Evolutionary conservation across 2,113 vertebrate species (phyloP).

Genomic region (Arizona elegans): DNA sequence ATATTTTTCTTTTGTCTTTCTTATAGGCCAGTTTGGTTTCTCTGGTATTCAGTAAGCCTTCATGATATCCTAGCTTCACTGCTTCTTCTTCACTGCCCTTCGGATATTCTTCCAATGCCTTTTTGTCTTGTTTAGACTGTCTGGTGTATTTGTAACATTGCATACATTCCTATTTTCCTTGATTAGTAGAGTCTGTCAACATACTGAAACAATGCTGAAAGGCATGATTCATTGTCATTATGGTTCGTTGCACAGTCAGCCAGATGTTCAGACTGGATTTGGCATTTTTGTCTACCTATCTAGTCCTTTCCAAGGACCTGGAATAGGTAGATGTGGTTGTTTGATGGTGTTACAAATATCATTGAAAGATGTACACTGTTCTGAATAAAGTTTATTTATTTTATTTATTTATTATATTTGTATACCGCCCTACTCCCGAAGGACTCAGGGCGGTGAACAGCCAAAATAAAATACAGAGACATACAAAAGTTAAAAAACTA

Average conservation of each 20-base stretch:
- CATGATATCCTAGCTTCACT: neutral
- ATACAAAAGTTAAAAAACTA: too few relatives aligned
- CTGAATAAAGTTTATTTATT: too few relatives aligned
- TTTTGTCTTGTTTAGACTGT: neutral
- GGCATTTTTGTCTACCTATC: neutral
- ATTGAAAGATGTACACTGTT: neutral
- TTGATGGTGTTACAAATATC: neutral
- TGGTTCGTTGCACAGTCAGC: too few relatives aligned
- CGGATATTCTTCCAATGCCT: too few relatives aligned
- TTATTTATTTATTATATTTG: too few relatives aligned
- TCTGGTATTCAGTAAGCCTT: neutral
- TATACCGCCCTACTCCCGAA: too few relatives aligned
- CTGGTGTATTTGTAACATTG: neutral
- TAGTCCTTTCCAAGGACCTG: neutral
- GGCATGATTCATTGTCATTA: too few relatives aligned
- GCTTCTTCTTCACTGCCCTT: neutral
- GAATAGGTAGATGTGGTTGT: neutral
- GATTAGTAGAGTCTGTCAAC: neutral
- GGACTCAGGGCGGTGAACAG: too few relatives aligned
- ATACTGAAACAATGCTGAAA: neutral
- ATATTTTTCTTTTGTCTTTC: neutral
- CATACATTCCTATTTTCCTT: neutral
- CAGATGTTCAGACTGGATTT: too few relatives aligned
- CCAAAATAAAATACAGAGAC: too few relatives aligned
- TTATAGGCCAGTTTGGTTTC: neutral